Evolutionary conservation across 2,113 vertebrate species (phyloP).

Genomic region (Dolichotis patagonum): DNA sequence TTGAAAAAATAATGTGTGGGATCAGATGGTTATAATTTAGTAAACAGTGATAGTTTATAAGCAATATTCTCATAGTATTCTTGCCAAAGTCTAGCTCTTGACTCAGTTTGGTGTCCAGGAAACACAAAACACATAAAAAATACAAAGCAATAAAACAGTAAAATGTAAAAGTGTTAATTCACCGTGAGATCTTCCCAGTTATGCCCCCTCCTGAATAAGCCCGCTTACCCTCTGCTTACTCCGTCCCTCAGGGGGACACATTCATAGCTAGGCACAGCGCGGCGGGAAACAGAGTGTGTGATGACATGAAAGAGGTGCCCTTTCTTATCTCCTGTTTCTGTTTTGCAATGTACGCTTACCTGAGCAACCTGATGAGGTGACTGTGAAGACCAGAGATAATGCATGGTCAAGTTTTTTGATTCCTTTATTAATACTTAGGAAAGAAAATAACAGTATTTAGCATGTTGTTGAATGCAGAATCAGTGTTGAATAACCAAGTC

Average conservation of each 20-base stretch:
- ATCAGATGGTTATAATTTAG: not conserved
- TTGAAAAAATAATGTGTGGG: not conserved
- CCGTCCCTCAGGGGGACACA: not conserved
- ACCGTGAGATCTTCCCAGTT: not conserved
- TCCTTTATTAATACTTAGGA: not conserved
- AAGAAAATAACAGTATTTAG: not conserved
- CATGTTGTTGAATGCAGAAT: not conserved
- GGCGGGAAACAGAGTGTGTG: not conserved
- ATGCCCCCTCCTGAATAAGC: not conserved
- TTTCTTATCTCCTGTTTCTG: not conserved
- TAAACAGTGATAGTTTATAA: not conserved
- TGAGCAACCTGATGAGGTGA: not conserved
- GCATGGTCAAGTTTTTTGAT: not conserved
- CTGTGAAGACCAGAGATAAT: not conserved
- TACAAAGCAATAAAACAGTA: not conserved
- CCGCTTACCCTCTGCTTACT: not conserved
- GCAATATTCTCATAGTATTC: not conserved
- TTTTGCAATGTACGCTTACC: not conserved
- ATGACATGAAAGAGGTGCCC: not conserved
- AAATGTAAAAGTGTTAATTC: not conserved
- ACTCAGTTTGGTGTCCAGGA: not conserved
- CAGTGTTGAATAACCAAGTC: not conserved
- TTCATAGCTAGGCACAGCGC: not conserved
- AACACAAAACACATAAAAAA: not conserved
- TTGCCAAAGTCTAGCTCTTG: not conserved